Conservation (phyloP, 2,888 invertebrate genomes). For the Punctoribates punctum region DNA sequence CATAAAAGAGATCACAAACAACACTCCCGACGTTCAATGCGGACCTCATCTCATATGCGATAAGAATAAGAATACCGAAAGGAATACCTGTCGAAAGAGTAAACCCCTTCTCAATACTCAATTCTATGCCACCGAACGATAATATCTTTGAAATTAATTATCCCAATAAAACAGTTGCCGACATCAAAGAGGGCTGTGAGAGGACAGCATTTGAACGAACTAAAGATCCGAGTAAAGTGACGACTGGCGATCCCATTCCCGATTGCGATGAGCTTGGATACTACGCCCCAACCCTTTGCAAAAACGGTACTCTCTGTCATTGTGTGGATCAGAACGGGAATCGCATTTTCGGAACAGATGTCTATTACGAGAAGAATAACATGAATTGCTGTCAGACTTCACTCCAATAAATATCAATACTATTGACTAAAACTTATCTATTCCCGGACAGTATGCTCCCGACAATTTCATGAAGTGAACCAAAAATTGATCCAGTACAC, state of each 20-base stretch:
- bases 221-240: background rate
- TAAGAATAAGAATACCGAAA: constrained; percentile 29
- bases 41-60: constrained; percentile 41
- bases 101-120: background rate
- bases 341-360: constrained; percentile 65
- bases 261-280: constrained; percentile 64
- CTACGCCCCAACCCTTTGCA: constrained; percentile 61
- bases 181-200: background rate
- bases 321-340: constrained; percentile 62
- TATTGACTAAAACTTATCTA: constrained; percentile 2
- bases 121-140: background rate
- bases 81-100: background rate
- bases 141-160: background rate
- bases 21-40: constrained; percentile 42
- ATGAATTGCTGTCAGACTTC: constrained; percentile 69
- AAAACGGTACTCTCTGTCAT: constrained; percentile 67
- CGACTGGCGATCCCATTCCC: constrained; percentile 56
- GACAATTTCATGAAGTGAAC: constrained; percentile 43
- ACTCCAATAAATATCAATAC: no score
- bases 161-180: background rate
- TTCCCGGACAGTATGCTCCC: constrained; percentile 44
- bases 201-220: background rate
- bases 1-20: background rate
- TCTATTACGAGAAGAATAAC: constrained; percentile 59
- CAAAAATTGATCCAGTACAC: constrained; percentile 11